These are phyloP conservation scores for Smittia sp. DNA, from an alignment of 2,888 invertebrate species.

Conservation along the genomic window DNA sequence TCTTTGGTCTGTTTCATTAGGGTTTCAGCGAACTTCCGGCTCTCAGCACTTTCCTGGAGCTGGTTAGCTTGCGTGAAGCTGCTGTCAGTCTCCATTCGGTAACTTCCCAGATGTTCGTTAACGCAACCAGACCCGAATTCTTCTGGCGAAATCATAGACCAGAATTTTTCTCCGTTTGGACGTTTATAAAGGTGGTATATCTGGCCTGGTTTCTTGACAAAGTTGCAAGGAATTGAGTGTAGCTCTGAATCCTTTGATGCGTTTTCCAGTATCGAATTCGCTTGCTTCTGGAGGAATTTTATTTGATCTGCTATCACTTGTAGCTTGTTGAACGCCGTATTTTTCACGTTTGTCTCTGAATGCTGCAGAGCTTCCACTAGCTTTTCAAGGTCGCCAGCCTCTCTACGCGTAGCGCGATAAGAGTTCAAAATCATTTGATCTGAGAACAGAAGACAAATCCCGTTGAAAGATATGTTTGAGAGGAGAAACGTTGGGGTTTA, in stretches of 20 bases:
- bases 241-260: constrained; percentile 59
- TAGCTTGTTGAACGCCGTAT: constrained; percentile 63
- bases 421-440: constrained; percentile 33
- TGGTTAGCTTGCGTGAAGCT: constrained; percentile 65
- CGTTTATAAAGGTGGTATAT: constrained; percentile 69
- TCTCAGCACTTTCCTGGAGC: constrained; percentile 46
- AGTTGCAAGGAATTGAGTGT: constrained; percentile 71
- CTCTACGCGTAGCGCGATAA: constrained; percentile 19
- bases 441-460: background rate
- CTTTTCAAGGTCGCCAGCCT: constrained; percentile 34
- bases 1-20: background rate
- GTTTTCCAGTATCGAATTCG: constrained; percentile 60
- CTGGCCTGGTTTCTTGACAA: constrained; percentile 68
- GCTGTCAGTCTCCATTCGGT: constrained; percentile 65
- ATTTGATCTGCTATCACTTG: constrained; percentile 70
- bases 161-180: constrained; percentile 64
- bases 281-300: constrained; percentile 64
- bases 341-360: constrained; percentile 51
- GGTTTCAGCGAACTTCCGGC: constrained; percentile 25
- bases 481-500: background rate
- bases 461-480: background rate
- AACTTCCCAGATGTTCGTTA: constrained; percentile 64
- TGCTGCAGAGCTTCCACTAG: background rate
- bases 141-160: constrained; percentile 71
- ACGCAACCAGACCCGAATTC: constrained; percentile 66